Percentiles rank a stretch among this genome's conserved stretches.
phyloP scores from a whole-genome alignment of 1,140 invertebrate genomes.

The Drosophila triauraria region DNA sequence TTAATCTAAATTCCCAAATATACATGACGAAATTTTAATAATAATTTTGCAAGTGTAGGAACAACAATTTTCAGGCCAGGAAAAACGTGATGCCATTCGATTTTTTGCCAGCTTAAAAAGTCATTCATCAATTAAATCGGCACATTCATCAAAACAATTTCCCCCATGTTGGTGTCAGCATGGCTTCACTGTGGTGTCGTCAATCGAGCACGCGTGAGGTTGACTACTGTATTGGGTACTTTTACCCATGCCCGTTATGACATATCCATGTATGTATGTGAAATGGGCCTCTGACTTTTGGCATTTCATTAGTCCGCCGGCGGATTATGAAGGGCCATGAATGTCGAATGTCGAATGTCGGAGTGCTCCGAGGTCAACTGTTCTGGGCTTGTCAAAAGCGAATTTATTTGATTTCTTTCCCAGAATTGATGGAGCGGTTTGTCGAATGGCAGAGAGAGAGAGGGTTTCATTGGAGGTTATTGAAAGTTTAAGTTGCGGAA shows the following conservation, averaged over 20 bases:
- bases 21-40: too few species aligned
- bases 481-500: constrained; percentile 20
- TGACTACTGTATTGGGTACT: constrained; percentile 4
- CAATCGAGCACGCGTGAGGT: constrained; percentile 18
- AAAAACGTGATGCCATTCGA: constrained; percentile 36
- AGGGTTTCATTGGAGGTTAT: constrained; percentile 14
- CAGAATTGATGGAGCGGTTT: constrained; percentile 14
- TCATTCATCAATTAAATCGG: constrained; percentile 85
- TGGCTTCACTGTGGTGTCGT: constrained; percentile 52
- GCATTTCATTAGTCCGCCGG: constrained; percentile 43
- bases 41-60: constrained; percentile 6
- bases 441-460: not conserved
- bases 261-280: constrained; percentile 4
- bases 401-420: constrained; percentile 38
- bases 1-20: too few species aligned
- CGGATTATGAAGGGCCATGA: constrained; percentile 42
- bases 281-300: constrained; percentile 32
- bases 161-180: constrained; percentile 69
- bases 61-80: constrained; percentile 2
- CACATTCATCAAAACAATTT: constrained; percentile 84
- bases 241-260: too few species aligned
- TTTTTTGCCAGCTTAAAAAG: constrained; percentile 76
- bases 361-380: constrained; percentile 22
- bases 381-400: constrained; percentile 6
- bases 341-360: constrained; percentile 35